These are phyloP conservation scores for Cephalophus harveyi DNA, from an alignment of 2,113 vertebrate genomes.

Conservation along the genomic window DNA sequence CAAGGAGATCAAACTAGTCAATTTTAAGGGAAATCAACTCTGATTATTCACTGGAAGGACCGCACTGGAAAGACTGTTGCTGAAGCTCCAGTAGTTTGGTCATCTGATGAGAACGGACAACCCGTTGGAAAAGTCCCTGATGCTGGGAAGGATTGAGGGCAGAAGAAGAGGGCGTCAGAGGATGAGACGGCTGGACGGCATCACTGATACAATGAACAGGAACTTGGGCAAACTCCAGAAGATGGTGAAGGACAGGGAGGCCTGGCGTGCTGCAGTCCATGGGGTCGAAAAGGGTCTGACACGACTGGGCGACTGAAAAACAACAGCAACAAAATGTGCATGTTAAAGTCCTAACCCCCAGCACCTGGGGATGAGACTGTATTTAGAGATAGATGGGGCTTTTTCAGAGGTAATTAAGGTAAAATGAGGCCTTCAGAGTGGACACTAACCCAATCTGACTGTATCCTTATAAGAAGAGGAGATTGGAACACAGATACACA, in stretches of 20 bases:
- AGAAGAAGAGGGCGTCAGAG: background rate
- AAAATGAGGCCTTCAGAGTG: background rate
- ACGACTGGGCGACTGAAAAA: background rate
- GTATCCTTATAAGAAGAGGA: background rate
- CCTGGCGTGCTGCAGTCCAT: background rate
- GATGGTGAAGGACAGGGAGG: background rate
- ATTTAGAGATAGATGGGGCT: background rate
- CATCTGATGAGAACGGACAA: background rate
- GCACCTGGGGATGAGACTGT: background rate
- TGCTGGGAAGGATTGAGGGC: background rate
- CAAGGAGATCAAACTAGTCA: background rate
- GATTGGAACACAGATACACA: background rate
- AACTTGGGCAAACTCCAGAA: background rate
- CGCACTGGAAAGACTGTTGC: background rate
- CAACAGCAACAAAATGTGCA: fast-evolving
- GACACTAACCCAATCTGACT: background rate
- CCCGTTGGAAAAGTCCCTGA: background rate
- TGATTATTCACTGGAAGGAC: background rate
- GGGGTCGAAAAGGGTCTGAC: background rate
- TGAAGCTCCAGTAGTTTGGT: background rate
- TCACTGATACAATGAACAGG: background rate
- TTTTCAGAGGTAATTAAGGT: background rate
- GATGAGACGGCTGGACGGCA: background rate
- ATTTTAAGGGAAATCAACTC: background rate
- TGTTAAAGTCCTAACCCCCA: background rate